phyloP scores from a whole-genome alignment of 2,797 vertebrate species.

The Phoxinus dragarum region DNA sequence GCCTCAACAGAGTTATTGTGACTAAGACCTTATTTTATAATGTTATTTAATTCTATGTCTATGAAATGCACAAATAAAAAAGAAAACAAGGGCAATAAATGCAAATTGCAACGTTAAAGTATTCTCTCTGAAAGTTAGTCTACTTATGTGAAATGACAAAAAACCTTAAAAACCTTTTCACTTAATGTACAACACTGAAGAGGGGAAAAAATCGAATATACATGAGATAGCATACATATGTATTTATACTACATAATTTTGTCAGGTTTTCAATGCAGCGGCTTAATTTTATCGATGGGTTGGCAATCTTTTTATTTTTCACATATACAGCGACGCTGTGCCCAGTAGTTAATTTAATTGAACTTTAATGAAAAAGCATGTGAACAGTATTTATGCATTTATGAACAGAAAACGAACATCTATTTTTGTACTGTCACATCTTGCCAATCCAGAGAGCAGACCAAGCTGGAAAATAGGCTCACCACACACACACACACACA shows the following conservation, averaged over 20 bases:
- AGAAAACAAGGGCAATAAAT: not conserved
- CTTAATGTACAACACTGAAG: not conserved
- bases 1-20: not conserved
- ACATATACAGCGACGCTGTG: not conserved
- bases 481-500: slow-evolving; percentile 65
- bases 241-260: not conserved
- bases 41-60: not conserved
- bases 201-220: not conserved
- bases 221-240: not conserved
- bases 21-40: not conserved
- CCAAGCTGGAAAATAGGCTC: slow-evolving; percentile 69
- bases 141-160: not conserved
- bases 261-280: not conserved
- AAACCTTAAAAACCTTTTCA: not conserved
- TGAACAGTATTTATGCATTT: slow-evolving; percentile 44
- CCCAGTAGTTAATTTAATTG: slow-evolving; percentile 26
- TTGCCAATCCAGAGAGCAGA: slow-evolving; percentile 65
- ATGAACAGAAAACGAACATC: slow-evolving; percentile 47
- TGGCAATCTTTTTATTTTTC: not conserved
- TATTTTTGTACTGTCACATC: slow-evolving; percentile 65
- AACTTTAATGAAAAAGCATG: slow-evolving; percentile 29
- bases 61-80: not conserved
- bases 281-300: not conserved
- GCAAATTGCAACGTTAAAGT: not conserved
- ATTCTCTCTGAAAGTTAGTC: not conserved